Evolutionary conservation across 2,113 vertebrate species (phyloP), one percentile per base, ranked within the genome.

Genomic region (Pleuronectes platessa): DNA sequence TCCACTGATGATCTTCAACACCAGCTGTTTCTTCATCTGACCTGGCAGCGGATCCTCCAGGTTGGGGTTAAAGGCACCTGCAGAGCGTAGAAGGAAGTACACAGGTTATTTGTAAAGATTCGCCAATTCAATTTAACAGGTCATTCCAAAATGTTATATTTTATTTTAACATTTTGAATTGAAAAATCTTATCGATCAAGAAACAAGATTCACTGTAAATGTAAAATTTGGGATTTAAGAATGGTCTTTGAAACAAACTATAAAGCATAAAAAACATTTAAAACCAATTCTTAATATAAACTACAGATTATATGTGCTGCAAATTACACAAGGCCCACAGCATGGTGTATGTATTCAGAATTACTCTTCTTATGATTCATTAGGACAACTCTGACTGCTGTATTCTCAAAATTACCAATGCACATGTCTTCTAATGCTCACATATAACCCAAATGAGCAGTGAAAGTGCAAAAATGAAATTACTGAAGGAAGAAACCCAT

Each of bases 1-100:
- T 14, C 98, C 98, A 1, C 98, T 99, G 89, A 99, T 99, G 80
- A 99, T 95, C 88, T 97, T 95, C 5, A 99, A 79, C 31, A 96
- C 93, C 72, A 99, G 90, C 83, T 99, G 97, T 69, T 98, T 99
- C 94, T 95, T 98, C 93, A 96, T 87, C 20, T 95, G 95, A 42
- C 94, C 95, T 0, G 96, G 96, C 64, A 97, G 80, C 0, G 97
- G 96, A 53, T 99, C 98, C 76, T 98, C 97, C 0, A 96, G 90
- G 74, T 94, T 95, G 60, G 97, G 97, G 88, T 98, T 98, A 90
- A 99, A 99, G 92, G 94, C 64, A 78, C 96, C 98, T 99, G 86
- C 0, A 55, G 69, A 3, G 42, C 63, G 2, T 1, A 51, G 62
- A 40, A 61, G 3, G 0, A 51, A 17, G 51, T 2, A 18, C 4